Conservation (phyloP, 2,797 vertebrate genomes). For the Schizopygopsis malacanthus region DNA sequence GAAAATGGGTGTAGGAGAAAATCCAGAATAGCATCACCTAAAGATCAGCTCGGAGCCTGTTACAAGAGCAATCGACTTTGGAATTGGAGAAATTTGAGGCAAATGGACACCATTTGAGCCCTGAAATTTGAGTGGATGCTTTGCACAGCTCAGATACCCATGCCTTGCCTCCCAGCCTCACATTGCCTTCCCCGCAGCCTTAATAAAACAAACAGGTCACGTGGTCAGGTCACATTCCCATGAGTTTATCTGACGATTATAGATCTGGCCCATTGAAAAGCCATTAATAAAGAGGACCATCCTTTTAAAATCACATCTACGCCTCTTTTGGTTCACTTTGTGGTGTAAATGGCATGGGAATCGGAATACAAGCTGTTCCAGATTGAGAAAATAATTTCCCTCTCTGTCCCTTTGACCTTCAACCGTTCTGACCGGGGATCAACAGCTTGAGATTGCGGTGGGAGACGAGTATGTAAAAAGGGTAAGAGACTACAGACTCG, state of each 20-base stretch:
- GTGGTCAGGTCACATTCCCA: slow-evolving; percentile 49
- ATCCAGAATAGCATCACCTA: slow-evolving; percentile 59
- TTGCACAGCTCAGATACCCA: slow-evolving; percentile 24
- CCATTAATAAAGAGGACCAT: slow-evolving; percentile 21
- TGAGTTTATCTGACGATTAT: slow-evolving; percentile 38
- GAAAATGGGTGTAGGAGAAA: not conserved
- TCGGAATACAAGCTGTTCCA: slow-evolving; percentile 17
- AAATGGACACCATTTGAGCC: slow-evolving; percentile 29
- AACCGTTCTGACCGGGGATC: slow-evolving; percentile 64
- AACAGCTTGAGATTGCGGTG: slow-evolving; percentile 61
- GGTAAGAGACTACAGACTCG: slow-evolving; percentile 60
- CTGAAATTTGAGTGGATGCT: slow-evolving; percentile 42
- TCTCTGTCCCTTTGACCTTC: slow-evolving; percentile 57
- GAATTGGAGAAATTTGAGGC: slow-evolving; percentile 32
- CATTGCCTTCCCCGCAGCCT: slow-evolving; percentile 38
- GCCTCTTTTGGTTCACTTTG: slow-evolving; percentile 14
- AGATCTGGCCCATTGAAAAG: slow-evolving; percentile 21
- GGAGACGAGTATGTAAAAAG: slow-evolving; percentile 71
- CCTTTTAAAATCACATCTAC: slow-evolving; percentile 4
- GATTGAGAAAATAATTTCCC: slow-evolving; percentile 24
- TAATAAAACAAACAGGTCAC: slow-evolving; percentile 58
- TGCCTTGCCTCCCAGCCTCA: slow-evolving; percentile 14
- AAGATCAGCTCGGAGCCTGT: slow-evolving; percentile 59
- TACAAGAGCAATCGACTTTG: slow-evolving; percentile 59
- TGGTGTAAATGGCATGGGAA: slow-evolving; percentile 21